A percentile compares a stretch with the other conserved stretches of the same genome.
phyloP scores from a whole-genome alignment of 2,888 invertebrate species.

The Cataglyphis cursor region DNA sequence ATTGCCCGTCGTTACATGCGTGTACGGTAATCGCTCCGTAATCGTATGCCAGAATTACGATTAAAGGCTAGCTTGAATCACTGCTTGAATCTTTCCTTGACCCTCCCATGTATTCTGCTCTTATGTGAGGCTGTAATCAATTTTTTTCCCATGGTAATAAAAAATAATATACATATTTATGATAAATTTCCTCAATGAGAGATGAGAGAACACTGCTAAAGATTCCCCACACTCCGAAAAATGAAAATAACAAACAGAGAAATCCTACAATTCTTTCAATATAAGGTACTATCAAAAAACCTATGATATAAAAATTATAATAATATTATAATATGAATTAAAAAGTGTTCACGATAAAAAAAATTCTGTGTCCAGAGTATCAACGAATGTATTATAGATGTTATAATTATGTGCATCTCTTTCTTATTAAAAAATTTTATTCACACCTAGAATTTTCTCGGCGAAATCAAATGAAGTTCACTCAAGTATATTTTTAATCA shows the following conservation, averaged over 20 bases:
- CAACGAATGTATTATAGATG: not conserved
- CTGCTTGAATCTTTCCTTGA: conserved; percentile 11
- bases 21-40: conserved; percentile 72
- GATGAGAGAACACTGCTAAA: not conserved
- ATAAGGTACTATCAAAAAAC: not conserved
- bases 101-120: not conserved
- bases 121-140: not conserved
- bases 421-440: not conserved
- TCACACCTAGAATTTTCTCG: not conserved
- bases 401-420: not conserved
- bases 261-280: not conserved
- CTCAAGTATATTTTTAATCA: conserved; percentile 1
- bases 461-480: not conserved
- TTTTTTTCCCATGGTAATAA: not conserved
- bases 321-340: not conserved
- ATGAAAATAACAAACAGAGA: conserved; percentile 17
- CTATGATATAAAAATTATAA: not conserved
- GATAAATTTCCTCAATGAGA: not conserved
- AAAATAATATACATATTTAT: conserved; percentile 5
- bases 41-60: conserved; percentile 69
- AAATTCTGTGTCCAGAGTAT: not conserved
- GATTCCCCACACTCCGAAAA: not conserved
- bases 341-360: not conserved
- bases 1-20: conserved; percentile 73
- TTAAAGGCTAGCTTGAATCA: conserved; percentile 61